Evolutionary conservation across 1,140 invertebrate species (phyloP), one percentile per base, ranked within the genome.

Genomic region (Drosophila ohnishii): DNA sequence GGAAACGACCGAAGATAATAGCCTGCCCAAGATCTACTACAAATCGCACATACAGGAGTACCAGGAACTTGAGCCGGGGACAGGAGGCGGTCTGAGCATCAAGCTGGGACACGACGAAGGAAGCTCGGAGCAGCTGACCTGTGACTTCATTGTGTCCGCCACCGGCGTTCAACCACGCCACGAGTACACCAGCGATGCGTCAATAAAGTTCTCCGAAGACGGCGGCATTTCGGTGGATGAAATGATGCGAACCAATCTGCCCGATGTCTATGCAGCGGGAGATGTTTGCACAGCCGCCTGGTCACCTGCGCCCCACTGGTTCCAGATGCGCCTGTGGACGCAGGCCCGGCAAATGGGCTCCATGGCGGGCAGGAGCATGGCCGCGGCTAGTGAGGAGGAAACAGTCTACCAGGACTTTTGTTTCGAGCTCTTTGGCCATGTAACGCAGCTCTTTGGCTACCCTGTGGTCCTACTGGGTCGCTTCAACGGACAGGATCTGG

Each of bases 311-410:
- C 91, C 93, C 40, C 96, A 98, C 90, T 99, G 98, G 98, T 96
- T 98, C 92, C 98, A 99, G 92, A 98, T 99, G 96, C 93, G 98
- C 51, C 91, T 99, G 2, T 99, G 99, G 99, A 98, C 97, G 6
- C 99, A 99, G 93, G 99, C 98, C 0, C 92, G 97, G 69, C 98
- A 99, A 92, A 99, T 99, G 98, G 99, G 98, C 11, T 93, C 94
- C 44, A 99, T 98, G 93, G 97, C 96, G 14, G 98, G 97, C 1
- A 96, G 97, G 91, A 95, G 95, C 66, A 99, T 99, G 97, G 93
- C 94, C 67, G 95, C 94, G 3, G 92, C 92, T 51, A 81, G 94
- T 2, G 93, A 91, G 19, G 92, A 93, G 13, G 95, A 96, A 92
- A 92, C 94, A 64, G 94, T 96, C 25, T 92, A 95, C 37, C 95